Conservation (phyloP, 2,113 vertebrate species). For the Butorides virescens region DNA sequence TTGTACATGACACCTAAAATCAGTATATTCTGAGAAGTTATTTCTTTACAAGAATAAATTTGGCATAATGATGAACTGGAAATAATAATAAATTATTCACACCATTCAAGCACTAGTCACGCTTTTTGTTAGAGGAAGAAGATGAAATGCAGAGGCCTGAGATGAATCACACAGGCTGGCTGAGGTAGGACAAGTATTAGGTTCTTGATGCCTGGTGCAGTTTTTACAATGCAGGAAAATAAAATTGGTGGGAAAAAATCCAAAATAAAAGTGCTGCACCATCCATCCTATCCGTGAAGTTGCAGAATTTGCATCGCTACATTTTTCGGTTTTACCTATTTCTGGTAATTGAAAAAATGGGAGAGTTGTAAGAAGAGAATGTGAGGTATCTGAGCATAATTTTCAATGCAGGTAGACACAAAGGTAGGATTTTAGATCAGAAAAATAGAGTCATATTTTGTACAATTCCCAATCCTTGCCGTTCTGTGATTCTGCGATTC, state of each 20-base stretch:
- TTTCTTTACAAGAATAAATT: background rate
- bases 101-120: background rate
- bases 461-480: background rate
- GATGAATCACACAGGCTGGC: background rate
- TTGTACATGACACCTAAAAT: background rate
- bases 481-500: too few species aligned
- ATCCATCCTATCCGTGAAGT: background rate
- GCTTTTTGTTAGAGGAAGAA: background rate
- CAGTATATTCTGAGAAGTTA: background rate
- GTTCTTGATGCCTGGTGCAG: background rate
- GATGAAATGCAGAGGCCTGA: background rate
- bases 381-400: background rate
- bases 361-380: background rate
- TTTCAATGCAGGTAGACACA: background rate
- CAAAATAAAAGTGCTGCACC: background rate
- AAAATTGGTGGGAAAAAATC: slow-evolving; percentile 8
- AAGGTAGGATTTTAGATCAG: background rate
- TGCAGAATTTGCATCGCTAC: background rate
- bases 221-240: background rate
- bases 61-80: background rate
- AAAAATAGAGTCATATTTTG: background rate
- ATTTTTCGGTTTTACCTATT: background rate
- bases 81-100: background rate
- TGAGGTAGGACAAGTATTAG: background rate
- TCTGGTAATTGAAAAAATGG: background rate